These are phyloP conservation scores for Enteromius viviparus DNA, from an alignment of 2,797 vertebrate species.

Conservation along the genomic window DNA sequence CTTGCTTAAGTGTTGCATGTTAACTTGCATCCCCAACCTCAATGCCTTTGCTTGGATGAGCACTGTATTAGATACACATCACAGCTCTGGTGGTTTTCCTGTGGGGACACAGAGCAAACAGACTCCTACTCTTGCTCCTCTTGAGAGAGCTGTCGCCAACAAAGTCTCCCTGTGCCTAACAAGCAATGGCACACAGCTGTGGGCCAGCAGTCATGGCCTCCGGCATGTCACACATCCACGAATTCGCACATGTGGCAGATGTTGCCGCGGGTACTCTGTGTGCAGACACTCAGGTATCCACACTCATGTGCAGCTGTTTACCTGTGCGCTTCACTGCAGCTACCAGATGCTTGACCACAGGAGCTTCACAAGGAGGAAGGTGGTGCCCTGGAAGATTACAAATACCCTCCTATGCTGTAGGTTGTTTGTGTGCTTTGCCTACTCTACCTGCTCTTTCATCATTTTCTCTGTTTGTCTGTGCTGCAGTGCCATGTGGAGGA, in stretches of 20 bases:
- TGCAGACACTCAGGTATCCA: conserved; percentile 19
- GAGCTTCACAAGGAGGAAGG: conserved; percentile 31
- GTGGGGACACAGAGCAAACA: conserved; percentile 40
- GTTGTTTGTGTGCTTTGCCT: neutral
- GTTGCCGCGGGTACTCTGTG: conserved; percentile 25
- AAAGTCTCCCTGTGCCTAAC: conserved; percentile 50
- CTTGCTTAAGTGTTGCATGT: neutral
- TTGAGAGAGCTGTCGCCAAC: conserved; percentile 48
- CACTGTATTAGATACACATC: conserved; percentile 30
- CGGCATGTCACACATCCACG: conserved; percentile 41
- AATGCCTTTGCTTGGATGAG: conserved; percentile 18
- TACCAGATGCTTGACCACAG: conserved; percentile 58
- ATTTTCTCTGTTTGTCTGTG: conserved; percentile 37
- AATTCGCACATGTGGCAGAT: conserved; percentile 45
- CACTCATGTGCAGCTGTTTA: conserved; percentile 52
- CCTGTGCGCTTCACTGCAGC: conserved; percentile 46
- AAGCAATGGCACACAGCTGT: conserved; percentile 51
- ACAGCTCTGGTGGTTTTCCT: conserved; percentile 30
- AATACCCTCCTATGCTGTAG: neutral
- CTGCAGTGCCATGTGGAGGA: conserved; percentile 93
- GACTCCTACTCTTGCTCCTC: conserved; percentile 37
- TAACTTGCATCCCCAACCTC: neutral
- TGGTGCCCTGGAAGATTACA: conserved; percentile 46
- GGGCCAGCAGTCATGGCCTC: conserved; percentile 47
- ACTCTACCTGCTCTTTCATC: conserved; percentile 61